Evolutionary conservation across 2,113 vertebrate species (phyloP), one percentile per base, ranked within the genome.

Genomic region (Onychostoma macrolepis): DNA sequence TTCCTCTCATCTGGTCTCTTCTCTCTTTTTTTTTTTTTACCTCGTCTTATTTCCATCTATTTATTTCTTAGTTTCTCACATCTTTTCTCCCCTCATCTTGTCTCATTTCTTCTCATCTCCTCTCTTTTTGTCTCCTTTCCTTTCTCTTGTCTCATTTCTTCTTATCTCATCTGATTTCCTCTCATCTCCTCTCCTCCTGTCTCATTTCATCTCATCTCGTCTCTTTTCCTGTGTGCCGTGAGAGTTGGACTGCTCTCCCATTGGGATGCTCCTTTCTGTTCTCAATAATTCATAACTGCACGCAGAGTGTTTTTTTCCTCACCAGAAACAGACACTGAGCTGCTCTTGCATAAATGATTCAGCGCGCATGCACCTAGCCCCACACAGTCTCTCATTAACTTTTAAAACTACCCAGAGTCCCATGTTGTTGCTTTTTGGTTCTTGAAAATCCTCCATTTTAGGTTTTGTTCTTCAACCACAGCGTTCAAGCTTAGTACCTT

Each of bases 281-380:
- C 45, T 89, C 38, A 87, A 87, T 89, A 89, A 90, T 89, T 88
- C 67, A 90, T 89, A 87, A 88, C 67, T 67, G 77, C 72, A 69
- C 75, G 48, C 30, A 80, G 83, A 48, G 65, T 69, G 11, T 80
- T 56, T 65, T 79, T 77, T 30, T 41, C 84, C 50, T 80, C 84
- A 38, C 69, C 83, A 89, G 80, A 85, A 87, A 85, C 74, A 84
- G 80, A 76, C 69, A 83, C 83, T 88, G 84, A 56, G 75, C 87
- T 75, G 76, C 80, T 79, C 56, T 74, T 79, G 33, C 53, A 86
- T 88, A 84, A 84, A 88, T 88, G 53, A 69, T 86, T 84, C 48
- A 90, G 13, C 26, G 43, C 19, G 63, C 11, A 13, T 58, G 61
- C 77, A 58, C 80, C 85, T 43, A 83, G 61, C 71, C 48, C 43